Percentiles rank a stretch among this genome's conserved stretches.
These are phyloP conservation scores for Drosophila putrida DNA, from an alignment of 2,888 invertebrate species.

Conservation along the genomic window DNA sequence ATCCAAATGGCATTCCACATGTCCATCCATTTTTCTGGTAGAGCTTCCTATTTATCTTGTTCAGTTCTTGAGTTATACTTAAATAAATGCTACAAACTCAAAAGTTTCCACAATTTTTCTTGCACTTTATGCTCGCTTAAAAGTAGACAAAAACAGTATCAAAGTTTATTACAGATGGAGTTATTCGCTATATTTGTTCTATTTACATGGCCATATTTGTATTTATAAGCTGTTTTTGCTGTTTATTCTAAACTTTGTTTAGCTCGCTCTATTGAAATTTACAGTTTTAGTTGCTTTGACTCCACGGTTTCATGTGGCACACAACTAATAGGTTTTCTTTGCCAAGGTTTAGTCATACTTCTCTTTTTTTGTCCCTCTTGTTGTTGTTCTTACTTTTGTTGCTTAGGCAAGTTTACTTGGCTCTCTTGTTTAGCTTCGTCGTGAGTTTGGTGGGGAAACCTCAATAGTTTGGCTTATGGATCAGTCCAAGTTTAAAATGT, in stretches of 20 bases:
- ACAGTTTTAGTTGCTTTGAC: slow-evolving; percentile 56
- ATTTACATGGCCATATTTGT: slow-evolving; percentile 13
- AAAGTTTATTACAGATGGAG: not conserved
- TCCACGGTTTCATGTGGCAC: slow-evolving; percentile 60
- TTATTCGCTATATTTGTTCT: not conserved
- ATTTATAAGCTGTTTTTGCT: slow-evolving; percentile 56
- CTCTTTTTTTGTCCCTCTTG: slow-evolving; percentile 22
- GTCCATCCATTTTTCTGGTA: too few species aligned
- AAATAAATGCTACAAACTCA: too few species aligned
- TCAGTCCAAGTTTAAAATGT: slow-evolving; percentile 14
- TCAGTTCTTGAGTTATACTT: too few species aligned
- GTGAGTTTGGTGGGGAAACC: slow-evolving; percentile 9
- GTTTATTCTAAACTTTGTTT: slow-evolving; percentile 71
- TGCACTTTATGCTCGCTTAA: too few species aligned
- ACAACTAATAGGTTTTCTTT: slow-evolving; percentile 76
- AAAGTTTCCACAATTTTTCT: too few species aligned
- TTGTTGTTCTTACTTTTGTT: not conserved
- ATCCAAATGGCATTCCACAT: too few species aligned
- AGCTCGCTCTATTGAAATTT: slow-evolving; percentile 61
- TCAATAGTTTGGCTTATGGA: slow-evolving; percentile 10
- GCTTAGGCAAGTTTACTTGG: slow-evolving; percentile 45
- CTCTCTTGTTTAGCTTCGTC: slow-evolving; percentile 17
- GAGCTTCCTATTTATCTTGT: too few species aligned
- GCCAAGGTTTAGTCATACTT: slow-evolving; percentile 45
- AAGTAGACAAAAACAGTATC: not conserved